Percentiles rank a stretch among this genome's conserved stretches.
phyloP scores from a whole-genome alignment of 2,797 vertebrate genomes.

The Argyrosomus regius region DNA sequence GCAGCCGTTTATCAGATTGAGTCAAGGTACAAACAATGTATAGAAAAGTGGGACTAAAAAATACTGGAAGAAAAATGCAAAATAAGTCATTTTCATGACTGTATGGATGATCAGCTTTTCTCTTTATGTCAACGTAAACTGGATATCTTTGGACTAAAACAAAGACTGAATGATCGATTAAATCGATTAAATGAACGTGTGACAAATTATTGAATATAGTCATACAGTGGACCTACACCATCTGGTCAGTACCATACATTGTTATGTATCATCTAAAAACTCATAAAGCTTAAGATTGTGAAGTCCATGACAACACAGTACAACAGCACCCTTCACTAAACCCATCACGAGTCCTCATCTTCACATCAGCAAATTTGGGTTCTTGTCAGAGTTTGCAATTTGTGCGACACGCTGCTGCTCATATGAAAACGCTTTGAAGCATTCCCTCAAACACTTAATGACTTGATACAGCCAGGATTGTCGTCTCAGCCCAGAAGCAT shows the following conservation, averaged over 20 bases:
- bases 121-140: not conserved
- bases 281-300: not conserved
- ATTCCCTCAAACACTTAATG: slow-evolving; percentile 31
- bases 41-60: not conserved
- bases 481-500: slow-evolving; percentile 27
- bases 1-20: not conserved
- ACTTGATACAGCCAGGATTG: slow-evolving; percentile 14
- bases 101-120: too few relatives aligned
- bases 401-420: not conserved
- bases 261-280: not conserved
- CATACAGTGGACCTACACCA: too few relatives aligned
- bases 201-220: too few relatives aligned
- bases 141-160: not conserved
- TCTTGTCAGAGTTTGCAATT: slow-evolving; percentile 30
- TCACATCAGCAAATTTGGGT: slow-evolving; percentile 16
- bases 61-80: too few relatives aligned
- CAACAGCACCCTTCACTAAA: not conserved
- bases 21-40: not conserved
- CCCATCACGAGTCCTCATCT: not conserved
- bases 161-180: too few relatives aligned
- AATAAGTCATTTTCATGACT: not conserved
- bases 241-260: not conserved
- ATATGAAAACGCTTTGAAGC: slow-evolving; percentile 1
- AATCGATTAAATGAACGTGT: too few relatives aligned
- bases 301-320: not conserved